These are phyloP conservation scores for Brachypodius melanocephalos DNA, from an alignment of 2,113 vertebrate species.

Conservation along the genomic window DNA sequence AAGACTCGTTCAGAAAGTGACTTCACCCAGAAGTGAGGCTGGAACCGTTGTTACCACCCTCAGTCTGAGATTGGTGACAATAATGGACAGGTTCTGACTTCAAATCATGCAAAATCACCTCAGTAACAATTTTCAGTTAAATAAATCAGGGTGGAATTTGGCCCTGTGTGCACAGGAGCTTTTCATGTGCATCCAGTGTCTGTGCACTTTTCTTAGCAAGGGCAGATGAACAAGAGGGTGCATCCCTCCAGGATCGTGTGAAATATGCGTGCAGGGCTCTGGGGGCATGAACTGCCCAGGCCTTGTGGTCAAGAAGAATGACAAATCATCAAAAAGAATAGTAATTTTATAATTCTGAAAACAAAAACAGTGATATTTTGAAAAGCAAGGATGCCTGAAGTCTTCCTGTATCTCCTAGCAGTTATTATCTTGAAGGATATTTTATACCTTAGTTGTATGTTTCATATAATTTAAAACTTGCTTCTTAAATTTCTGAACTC, in stretches of 20 bases:
- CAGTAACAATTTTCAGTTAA: neutral
- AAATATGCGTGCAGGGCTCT: neutral
- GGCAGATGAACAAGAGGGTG: neutral
- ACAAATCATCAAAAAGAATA: slow-evolving; percentile 16
- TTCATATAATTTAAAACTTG: slow-evolving; percentile 70
- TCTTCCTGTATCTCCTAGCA: slow-evolving; percentile 66
- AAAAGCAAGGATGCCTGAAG: slow-evolving; percentile 33
- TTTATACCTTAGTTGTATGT: slow-evolving; percentile 67
- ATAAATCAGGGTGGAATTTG: neutral
- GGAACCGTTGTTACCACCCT: neutral
- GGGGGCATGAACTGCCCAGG: neutral
- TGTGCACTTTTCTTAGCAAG: neutral
- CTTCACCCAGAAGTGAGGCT: neutral
- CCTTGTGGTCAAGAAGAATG: slow-evolving; percentile 10
- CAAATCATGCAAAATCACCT: neutral
- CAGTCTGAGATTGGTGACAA: neutral
- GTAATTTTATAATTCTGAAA: slow-evolving; percentile 33
- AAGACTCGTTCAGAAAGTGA: neutral
- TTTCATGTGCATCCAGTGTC: neutral
- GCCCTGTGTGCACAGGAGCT: neutral
- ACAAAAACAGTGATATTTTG: slow-evolving; percentile 29
- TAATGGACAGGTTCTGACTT: neutral
- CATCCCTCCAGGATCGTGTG: neutral
- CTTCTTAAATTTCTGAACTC: slow-evolving; percentile 67
- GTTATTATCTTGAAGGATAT: slow-evolving; percentile 60